These are phyloP conservation scores for Shargacucullia verbasci DNA, from an alignment of 2,888 invertebrate genomes.

Conservation along the genomic window DNA sequence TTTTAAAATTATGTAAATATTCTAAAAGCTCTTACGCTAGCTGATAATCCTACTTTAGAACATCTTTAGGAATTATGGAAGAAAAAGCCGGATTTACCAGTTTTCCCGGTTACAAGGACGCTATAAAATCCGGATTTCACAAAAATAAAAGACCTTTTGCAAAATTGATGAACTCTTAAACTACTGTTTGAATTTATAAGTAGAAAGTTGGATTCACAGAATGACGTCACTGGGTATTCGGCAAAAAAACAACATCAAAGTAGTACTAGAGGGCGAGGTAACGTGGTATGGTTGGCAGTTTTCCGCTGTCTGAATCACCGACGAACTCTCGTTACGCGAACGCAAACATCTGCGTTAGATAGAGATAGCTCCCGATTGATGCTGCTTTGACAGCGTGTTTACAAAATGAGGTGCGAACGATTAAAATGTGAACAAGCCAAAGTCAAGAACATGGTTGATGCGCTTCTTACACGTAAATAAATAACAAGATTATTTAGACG, in stretches of 20 bases:
- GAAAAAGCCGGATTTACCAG: too few species aligned
- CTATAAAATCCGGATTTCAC: neutral
- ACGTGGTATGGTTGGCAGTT: slow-evolving; percentile 24
- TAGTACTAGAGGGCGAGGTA: slow-evolving; percentile 58
- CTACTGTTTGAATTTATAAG: neutral
- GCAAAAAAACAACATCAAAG: slow-evolving; percentile 62
- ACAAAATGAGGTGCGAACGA: slow-evolving; percentile 61
- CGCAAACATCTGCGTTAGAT: slow-evolving; percentile 70
- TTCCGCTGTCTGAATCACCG: slow-evolving; percentile 66
- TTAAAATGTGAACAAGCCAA: slow-evolving; percentile 63
- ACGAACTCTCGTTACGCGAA: slow-evolving; percentile 57
- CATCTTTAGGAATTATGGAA: too few species aligned
- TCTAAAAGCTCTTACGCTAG: too few species aligned
- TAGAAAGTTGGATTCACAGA: slow-evolving; percentile 3
- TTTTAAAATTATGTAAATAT: neutral
- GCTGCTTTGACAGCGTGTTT: slow-evolving; percentile 76
- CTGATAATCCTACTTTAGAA: too few species aligned
- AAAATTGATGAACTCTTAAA: neutral
- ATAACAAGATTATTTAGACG: slow-evolving; percentile 27
- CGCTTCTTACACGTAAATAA: slow-evolving; percentile 28
- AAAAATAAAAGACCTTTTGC: neutral
- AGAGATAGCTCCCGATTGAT: slow-evolving; percentile 70
- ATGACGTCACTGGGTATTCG: slow-evolving; percentile 19
- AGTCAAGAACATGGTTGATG: slow-evolving; percentile 45
- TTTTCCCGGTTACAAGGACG: too few species aligned